Conservation (phyloP, 2,797 vertebrate genomes). For the Botia kubotai region DNA sequence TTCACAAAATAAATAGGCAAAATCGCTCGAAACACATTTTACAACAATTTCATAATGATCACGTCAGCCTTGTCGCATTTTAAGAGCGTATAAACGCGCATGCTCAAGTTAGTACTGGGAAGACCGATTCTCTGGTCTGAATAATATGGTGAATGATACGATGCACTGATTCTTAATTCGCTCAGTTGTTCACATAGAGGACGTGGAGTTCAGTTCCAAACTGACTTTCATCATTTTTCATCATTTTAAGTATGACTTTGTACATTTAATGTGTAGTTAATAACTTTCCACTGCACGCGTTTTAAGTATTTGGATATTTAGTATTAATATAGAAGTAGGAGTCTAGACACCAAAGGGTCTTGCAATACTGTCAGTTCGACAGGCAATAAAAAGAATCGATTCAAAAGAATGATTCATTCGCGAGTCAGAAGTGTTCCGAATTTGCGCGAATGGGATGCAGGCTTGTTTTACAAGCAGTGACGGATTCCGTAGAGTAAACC, state of each 20-base stretch:
- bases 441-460: constrained; percentile 36
- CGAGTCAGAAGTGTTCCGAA: not conserved
- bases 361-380: not conserved
- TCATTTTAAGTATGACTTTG: no score
- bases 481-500: constrained; percentile 7
- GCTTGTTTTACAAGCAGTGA: not conserved
- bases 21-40: not conserved
- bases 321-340: not conserved
- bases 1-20: not conserved
- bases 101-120: not conserved
- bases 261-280: no score
- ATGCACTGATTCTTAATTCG: not conserved
- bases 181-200: no score
- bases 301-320: not conserved
- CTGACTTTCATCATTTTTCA: no score
- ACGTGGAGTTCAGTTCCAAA: no score
- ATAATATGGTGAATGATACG: not conserved
- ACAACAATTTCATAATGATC: not conserved
- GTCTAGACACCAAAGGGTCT: no score
- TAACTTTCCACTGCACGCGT: not conserved
- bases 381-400: not conserved
- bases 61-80: not conserved
- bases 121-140: not conserved
- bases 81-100: not conserved
- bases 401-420: not conserved